phyloP scores from a whole-genome alignment of 2,113 vertebrate species.

The Boleophthalmus pectinirostris region DNA sequence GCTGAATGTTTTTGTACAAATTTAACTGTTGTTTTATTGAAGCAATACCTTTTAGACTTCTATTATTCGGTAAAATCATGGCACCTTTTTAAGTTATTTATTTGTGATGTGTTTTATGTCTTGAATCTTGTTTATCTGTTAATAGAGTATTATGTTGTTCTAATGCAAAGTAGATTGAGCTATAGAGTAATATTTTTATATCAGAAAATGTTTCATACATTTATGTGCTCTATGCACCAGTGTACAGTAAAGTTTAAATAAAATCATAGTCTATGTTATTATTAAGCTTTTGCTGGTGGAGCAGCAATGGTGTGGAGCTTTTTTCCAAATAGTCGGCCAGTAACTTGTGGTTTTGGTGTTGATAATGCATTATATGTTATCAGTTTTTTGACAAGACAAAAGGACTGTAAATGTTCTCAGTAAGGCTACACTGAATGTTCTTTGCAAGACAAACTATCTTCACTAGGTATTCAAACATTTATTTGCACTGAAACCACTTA shows the following conservation, averaged over 20 bases:
- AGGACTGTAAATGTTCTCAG: slow-evolving; percentile 51
- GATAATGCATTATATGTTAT: slow-evolving; percentile 53
- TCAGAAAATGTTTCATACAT: slow-evolving; percentile 91
- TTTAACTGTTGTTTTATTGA: slow-evolving; percentile 27
- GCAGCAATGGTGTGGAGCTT: slow-evolving; percentile 58
- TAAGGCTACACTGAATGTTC: slow-evolving; percentile 27
- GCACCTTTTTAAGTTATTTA: slow-evolving; percentile 66
- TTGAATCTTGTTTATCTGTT: slow-evolving; percentile 71
- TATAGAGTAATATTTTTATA: slow-evolving; percentile 98
- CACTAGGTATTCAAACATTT: slow-evolving; percentile 33
- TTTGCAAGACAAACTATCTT: slow-evolving; percentile 50
- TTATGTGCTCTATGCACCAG: slow-evolving; percentile 91
- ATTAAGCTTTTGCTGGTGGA: slow-evolving; percentile 40
- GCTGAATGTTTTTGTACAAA: slow-evolving; percentile 57
- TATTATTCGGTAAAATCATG: slow-evolving; percentile 24
- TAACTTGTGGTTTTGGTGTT: slow-evolving; percentile 49
- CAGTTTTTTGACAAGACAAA: slow-evolving; percentile 40
- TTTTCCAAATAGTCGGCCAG: slow-evolving; percentile 66
- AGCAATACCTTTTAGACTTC: slow-evolving; percentile 49
- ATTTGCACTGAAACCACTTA: slow-evolving; percentile 70
- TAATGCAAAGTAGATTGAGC: slow-evolving; percentile 80
- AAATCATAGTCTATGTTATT: slow-evolving; percentile 62
- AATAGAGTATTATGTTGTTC: slow-evolving; percentile 83
- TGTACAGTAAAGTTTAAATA: slow-evolving; percentile 79
- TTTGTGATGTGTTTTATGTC: slow-evolving; percentile 66